Percentiles rank a stretch among this genome's conserved stretches.
Evolutionary conservation across 1,140 invertebrate genomes (phyloP).

Genomic region (Drosophila persimilis): DNA sequence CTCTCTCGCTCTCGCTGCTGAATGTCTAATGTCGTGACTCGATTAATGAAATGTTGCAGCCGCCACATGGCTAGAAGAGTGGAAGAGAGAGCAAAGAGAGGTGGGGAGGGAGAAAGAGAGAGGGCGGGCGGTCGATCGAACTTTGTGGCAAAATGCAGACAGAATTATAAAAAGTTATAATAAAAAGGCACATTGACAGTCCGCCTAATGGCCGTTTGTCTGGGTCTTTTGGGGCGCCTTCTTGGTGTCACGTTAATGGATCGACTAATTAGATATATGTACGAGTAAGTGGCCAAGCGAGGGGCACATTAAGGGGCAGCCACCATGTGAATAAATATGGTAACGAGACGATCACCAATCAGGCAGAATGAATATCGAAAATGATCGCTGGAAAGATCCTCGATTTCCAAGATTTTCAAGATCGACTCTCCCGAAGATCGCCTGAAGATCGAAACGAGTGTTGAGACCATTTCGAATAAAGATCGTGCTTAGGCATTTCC

Average conservation of each 20-base stretch:
- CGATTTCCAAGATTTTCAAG: too few relatives aligned
- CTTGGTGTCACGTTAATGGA: constrained; percentile 67
- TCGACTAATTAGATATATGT: constrained; percentile 64
- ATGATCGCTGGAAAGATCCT: too few relatives aligned
- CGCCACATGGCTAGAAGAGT: constrained; percentile 8
- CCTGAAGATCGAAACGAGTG: too few relatives aligned
- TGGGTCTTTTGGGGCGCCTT: constrained; percentile 46
- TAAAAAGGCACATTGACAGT: constrained; percentile 76
- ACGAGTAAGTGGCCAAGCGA: background rate
- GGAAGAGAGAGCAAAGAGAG: constrained; percentile 4
- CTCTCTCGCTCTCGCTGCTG: constrained; percentile 39
- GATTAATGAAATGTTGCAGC: constrained; percentile 78
- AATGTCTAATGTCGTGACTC: constrained; percentile 81
- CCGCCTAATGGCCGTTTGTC: constrained; percentile 75
- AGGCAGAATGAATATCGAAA: too few relatives aligned
- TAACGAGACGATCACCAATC: background rate
- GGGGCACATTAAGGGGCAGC: too few relatives aligned
- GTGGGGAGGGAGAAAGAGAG: constrained; percentile 15
- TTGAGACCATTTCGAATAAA: too few relatives aligned
- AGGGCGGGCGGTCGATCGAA: constrained; percentile 7
- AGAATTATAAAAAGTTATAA: constrained; percentile 79
- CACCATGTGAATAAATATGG: constrained; percentile 1
- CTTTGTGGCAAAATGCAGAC: constrained; percentile 61
- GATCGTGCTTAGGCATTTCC: too few relatives aligned
- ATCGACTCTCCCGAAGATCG: too few relatives aligned